Conservation (phyloP, 1,140 invertebrate genomes). For the Bicyclus anynana region DNA sequence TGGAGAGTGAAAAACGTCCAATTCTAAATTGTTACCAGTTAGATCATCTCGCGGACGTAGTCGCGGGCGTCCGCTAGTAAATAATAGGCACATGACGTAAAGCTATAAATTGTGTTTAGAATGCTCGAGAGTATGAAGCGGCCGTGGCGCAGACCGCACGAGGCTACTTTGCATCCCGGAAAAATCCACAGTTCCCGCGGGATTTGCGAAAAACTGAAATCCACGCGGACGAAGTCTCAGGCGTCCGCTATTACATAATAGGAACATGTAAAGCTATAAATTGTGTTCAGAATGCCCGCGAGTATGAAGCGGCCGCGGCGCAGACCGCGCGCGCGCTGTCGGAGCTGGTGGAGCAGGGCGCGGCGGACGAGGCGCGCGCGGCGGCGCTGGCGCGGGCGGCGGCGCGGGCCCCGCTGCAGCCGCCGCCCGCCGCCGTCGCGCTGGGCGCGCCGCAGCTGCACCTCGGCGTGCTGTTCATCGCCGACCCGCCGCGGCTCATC, state of each 20-base stretch:
- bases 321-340: slow-evolving; percentile 60
- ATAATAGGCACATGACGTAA: not conserved
- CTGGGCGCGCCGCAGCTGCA: slow-evolving; percentile 68
- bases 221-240: too few species aligned
- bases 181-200: too few species aligned
- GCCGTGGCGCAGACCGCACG: slow-evolving; percentile 55
- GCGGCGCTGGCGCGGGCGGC: slow-evolving; percentile 60
- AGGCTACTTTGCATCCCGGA: too few species aligned
- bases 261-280: not conserved
- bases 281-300: slow-evolving; percentile 48
- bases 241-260: too few species aligned
- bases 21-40: too few species aligned
- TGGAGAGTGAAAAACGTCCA: too few species aligned
- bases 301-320: slow-evolving; percentile 57
- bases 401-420: slow-evolving; percentile 46
- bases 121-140: slow-evolving; percentile 59
- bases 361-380: slow-evolving; percentile 51
- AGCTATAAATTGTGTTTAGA: slow-evolving; percentile 32
- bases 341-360: slow-evolving; percentile 57
- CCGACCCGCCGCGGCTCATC: slow-evolving; percentile 51
- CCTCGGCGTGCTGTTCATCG: slow-evolving; percentile 63
- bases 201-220: too few species aligned
- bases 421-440: slow-evolving; percentile 62
- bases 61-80: too few species aligned
- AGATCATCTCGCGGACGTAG: too few species aligned